These are phyloP conservation scores for Anodontia alba DNA, from an alignment of 2,888 invertebrate genomes.

Conservation along the genomic window DNA sequence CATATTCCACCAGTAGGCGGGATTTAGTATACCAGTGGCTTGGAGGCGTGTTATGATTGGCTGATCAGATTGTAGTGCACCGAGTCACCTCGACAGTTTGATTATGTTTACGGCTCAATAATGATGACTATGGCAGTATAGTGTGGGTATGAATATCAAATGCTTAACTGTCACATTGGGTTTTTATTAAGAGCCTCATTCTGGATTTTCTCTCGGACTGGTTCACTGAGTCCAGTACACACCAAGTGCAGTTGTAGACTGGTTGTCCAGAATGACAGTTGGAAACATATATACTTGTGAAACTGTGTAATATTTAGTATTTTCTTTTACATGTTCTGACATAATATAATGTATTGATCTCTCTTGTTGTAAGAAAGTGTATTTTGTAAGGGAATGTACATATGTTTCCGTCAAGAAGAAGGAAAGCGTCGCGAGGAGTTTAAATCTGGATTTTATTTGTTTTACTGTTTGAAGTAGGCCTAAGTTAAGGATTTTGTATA, in stretches of 20 bases:
- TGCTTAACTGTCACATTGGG: conserved; percentile 22
- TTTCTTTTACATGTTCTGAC: conserved; percentile 14
- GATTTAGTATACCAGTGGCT: conserved; percentile 44
- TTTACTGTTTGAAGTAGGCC: not conserved
- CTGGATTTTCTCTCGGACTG: conserved; percentile 19
- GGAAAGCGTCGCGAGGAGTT: not conserved
- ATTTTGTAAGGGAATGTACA: conserved; percentile 12
- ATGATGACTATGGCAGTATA: conserved; percentile 27
- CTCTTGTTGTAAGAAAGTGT: not conserved
- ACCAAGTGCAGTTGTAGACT: conserved; percentile 19
- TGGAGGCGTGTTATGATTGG: conserved; percentile 69
- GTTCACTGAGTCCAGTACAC: conserved; percentile 44
- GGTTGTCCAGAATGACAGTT: not conserved
- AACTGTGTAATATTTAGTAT: not conserved
- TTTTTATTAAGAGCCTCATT: conserved; percentile 28
- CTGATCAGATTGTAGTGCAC: conserved; percentile 68
- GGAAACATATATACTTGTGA: not conserved
- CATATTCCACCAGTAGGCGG: conserved; percentile 38
- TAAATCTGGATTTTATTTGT: conserved; percentile 1
- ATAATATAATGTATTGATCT: not conserved
- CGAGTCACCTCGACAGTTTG: conserved; percentile 73
- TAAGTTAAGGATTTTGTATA: not conserved
- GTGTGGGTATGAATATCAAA: conserved; percentile 35
- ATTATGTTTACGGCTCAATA: conserved; percentile 38
- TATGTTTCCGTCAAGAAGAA: not conserved